Conservation (phyloP, 2,888 invertebrate species). For the Plebejus melissa region DNA sequence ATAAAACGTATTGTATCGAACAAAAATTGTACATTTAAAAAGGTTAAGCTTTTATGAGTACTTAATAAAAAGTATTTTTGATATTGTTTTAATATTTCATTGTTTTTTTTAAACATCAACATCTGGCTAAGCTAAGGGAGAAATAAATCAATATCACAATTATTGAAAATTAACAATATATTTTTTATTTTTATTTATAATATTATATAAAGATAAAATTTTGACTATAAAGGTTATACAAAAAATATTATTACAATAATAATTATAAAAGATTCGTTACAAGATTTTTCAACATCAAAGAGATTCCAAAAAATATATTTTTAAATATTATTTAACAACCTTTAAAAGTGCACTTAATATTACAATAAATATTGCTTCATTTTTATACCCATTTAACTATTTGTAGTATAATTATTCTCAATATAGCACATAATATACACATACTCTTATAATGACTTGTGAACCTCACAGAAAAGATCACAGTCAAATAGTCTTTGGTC, state of each 20-base stretch:
- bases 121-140: background rate
- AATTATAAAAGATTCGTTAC: background rate
- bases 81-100: slow-evolving; percentile 13
- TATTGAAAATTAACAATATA: background rate
- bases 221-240: background rate
- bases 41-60: slow-evolving; percentile 9
- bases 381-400: background rate
- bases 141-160: background rate
- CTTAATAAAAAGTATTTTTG: slow-evolving; percentile 27
- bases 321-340: background rate
- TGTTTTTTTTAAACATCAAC: background rate
- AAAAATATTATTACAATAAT: too few relatives aligned
- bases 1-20: background rate
- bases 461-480: background rate
- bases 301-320: background rate
- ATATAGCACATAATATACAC: background rate
- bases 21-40: background rate
- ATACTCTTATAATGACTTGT: background rate
- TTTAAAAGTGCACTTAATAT: background rate
- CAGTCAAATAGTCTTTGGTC: slow-evolving; percentile 24
- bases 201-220: background rate
- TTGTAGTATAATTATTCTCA: background rate
- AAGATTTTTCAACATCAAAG: background rate
- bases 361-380: background rate
- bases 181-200: background rate